Base-by-base conservation (phyloP, 2,797 vertebrate genomes). In the Crenuchus spilurus region DNA sequence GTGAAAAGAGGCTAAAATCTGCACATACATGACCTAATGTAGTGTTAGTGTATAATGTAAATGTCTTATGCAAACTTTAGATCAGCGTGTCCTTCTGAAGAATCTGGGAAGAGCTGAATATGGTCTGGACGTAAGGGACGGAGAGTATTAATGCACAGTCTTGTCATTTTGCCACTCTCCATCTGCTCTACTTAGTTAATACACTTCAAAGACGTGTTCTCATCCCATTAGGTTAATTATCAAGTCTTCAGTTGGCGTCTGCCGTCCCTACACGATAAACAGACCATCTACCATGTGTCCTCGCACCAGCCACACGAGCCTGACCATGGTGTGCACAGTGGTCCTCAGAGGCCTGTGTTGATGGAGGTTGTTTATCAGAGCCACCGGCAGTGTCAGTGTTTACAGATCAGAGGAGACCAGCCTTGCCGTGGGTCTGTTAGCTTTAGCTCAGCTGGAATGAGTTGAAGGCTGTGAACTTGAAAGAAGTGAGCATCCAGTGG, bases 181-280 rank as follows among this genome's bases (percentile, higher is more conserved):
- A 85, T 86, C 87, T 90, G 90, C 79, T 84, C 31, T 24, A 68
- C 74, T 75, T 83, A 86, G 60, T 82, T 83, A 76, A 81, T 57
- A 77, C 66, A 74, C 78, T 80, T 90, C 85, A 88, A 84, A 91
- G 83, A 81, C 70, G 48, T 52, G 55, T 39, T 74, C 70, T 52
- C 41, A 33, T 87, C 85, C 81, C 84, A 79, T 39, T 31, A 69
- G 83, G 86, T 91, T 85, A 86, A 89, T 88, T 85, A 88, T 73
- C 4, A 49, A 80, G 65, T 62, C 78, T 62, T 84, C 79, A 84
- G 78, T 77, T 68, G 70, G 13, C 65, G 22, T 55, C 39, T 11
- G 49, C 44, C 35, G 67, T 66, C 28, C 57, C 72, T 74, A 54
- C 62, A 57, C 83, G 70, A 78, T 82, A 78, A 62, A 75, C 51